These are phyloP conservation scores for Amazona guildingii DNA, from an alignment of 2,113 vertebrate genomes.

Conservation along the genomic window DNA sequence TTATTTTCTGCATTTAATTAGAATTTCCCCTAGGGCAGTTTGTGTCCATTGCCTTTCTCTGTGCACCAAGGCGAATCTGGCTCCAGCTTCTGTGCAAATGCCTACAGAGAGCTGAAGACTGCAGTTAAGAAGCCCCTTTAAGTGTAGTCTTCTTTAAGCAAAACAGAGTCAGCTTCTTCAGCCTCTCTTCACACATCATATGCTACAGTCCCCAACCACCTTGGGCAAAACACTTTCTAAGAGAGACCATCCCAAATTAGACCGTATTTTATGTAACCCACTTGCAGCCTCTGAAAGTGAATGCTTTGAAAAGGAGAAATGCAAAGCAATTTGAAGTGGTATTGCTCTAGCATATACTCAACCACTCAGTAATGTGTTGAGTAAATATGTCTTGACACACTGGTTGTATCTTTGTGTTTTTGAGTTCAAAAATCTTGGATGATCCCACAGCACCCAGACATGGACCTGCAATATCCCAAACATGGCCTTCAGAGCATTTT, in stretches of 20 bases:
- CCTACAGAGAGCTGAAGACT: background rate
- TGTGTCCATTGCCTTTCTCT: rapidly evolving
- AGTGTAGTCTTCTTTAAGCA: background rate
- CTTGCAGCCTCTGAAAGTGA: background rate
- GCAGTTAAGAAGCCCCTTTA: background rate
- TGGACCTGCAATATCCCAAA: background rate
- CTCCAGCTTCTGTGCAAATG: background rate
- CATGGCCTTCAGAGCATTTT: background rate
- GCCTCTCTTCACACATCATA: background rate
- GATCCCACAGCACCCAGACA: background rate
- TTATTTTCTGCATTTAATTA: background rate
- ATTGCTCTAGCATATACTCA: background rate
- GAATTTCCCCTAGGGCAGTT: background rate
- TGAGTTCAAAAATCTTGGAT: background rate
- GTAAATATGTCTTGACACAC: background rate
- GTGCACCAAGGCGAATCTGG: background rate
- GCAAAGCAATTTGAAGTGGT: background rate
- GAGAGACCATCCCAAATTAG: background rate
- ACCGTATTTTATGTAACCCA: background rate
- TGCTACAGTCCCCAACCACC: background rate
- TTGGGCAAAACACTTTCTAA: background rate
- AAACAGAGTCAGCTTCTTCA: background rate
- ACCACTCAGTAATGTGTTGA: background rate
- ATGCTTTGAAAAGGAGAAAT: background rate
- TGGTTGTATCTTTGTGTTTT: background rate